Evolutionary conservation across 2,797 vertebrate species (phyloP), one percentile per base, ranked within the genome.

Genomic region (Gallinago solitaria): DNA sequence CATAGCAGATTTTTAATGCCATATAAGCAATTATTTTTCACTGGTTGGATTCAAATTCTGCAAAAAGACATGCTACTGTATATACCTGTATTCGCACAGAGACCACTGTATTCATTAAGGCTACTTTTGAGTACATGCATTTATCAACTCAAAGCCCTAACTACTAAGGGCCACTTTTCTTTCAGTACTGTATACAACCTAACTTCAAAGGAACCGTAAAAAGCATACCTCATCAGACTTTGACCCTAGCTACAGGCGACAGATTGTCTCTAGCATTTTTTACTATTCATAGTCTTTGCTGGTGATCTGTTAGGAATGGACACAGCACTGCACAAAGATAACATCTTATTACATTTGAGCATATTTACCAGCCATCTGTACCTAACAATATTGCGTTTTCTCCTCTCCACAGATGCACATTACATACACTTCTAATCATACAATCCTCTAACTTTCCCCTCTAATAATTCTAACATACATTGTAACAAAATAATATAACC

Each of bases 221-320:
- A 73, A 69, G 16, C 27, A 20, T 39, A 93, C 45, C 74, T 82
- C 53, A 37, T 74, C 70, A 95, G 95, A 96, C 96, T 96, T 95
- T 95, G 96, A 95, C 95, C 95, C 77, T 93, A 93, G 90, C 67
- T 88, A 88, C 94, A 91, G 74, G 77, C 23, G 37, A 90, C 96
- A 96, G 94, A 90, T 92, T 96, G 91, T 64, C 68, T 84, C 83
- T 50, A 65, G 39, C 67, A 67, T 53, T 81, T 91, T 95, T 90
- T 73, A 87, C 89, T 89, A 80, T 92, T 90, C 91, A 54, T 76
- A 54, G 75, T 47, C 89, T 82, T 90, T 70, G 48, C 41, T 95
- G 77, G 70, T 60, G 77, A 80, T 83, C 80, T 91, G 79, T 50
- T 91, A 57, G 70, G 63, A 87, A 82, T 80, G 83, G 90, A 84